Conservation (phyloP, 2,888 invertebrate species). For the Epinotia bilunana region DNA sequence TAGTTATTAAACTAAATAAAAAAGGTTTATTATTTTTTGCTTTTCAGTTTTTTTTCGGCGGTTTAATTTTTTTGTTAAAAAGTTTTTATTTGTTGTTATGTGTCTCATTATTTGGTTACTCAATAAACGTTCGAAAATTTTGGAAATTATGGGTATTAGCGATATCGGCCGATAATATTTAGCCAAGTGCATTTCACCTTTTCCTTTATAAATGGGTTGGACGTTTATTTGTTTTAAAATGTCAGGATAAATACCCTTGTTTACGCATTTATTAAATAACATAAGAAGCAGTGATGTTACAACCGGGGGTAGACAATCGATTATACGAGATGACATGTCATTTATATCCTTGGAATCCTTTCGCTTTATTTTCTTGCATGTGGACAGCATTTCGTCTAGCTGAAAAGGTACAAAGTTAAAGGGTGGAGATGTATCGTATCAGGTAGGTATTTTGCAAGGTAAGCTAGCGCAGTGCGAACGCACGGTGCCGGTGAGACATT, state of each 20-base stretch:
- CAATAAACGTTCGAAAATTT: not conserved
- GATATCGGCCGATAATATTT: not conserved
- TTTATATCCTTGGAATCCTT: not conserved
- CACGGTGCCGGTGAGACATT: no score
- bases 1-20: no score
- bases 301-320: not conserved
- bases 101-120: not conserved
- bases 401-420: not conserved
- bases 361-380: constrained; percentile 1
- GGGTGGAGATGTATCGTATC: no score
- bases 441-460: no score
- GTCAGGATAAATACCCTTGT: not conserved
- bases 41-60: no score
- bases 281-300: not conserved
- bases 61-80: not conserved
- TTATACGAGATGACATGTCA: not conserved
- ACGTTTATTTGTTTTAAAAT: not conserved
- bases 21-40: no score
- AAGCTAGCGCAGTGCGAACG: no score
- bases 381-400: constrained; percentile 3
- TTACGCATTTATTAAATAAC: not conserved
- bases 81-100: not conserved
- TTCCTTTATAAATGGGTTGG: not conserved
- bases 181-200: constrained; percentile 4
- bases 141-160: no score